Evolutionary conservation across 2,888 invertebrate genomes (phyloP).

Genomic region (Drosophila helvetica): DNA sequence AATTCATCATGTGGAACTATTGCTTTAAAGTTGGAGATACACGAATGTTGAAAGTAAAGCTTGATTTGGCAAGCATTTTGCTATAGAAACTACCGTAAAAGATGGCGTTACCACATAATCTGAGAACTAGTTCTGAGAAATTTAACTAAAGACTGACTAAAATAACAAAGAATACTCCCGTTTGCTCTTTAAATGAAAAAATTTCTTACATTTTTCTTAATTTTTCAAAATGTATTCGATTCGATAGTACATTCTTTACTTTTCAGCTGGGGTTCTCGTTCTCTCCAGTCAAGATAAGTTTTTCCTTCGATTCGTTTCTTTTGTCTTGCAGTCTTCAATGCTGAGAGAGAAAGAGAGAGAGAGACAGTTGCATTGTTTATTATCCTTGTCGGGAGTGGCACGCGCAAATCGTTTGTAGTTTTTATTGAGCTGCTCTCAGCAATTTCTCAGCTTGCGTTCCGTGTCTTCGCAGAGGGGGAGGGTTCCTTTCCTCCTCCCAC

Average conservation of each 20-base stretch:
- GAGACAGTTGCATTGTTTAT: slow-evolving; percentile 34
- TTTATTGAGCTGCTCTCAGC: slow-evolving; percentile 55
- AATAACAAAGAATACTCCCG: neutral
- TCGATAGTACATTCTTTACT: slow-evolving; percentile 8
- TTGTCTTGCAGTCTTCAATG: slow-evolving; percentile 5
- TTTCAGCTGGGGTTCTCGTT: neutral
- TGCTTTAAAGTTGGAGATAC: no score
- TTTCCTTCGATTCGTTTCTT: slow-evolving; percentile 8
- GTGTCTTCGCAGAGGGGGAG: slow-evolving; percentile 16
- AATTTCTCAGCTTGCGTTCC: slow-evolving; percentile 23
- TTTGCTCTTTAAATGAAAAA: neutral
- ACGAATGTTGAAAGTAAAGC: no score
- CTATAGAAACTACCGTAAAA: no score
- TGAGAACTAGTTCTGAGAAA: no score
- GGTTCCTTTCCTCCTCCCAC: slow-evolving; percentile 6
- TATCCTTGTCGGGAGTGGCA: slow-evolving; percentile 46
- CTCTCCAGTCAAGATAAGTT: slow-evolving; percentile 3
- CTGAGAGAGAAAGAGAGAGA: no score
- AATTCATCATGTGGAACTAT: no score
- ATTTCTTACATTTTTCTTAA: no score
- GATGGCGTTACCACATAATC: no score
- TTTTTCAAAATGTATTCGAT: neutral
- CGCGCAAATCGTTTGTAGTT: slow-evolving; percentile 51
- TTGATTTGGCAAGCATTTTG: no score
- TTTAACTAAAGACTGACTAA: no score